Conservation (phyloP, 1,140 invertebrate species). For the Papilio glaucus region DNA sequence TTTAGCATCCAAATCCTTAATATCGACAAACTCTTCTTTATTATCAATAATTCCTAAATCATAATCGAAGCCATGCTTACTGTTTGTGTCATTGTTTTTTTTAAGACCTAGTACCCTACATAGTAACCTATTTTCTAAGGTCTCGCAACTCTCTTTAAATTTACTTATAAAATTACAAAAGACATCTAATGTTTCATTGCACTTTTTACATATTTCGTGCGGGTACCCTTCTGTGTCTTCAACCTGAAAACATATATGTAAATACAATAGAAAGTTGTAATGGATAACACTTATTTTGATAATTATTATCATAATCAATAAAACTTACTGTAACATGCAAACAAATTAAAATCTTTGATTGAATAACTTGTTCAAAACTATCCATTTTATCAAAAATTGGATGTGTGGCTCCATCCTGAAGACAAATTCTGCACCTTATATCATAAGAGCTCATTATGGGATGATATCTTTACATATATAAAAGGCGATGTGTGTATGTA, state of each 20-base stretch:
- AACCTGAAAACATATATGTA: slow-evolving; percentile 57
- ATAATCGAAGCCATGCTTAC: slow-evolving; percentile 43
- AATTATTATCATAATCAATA: slow-evolving; percentile 11
- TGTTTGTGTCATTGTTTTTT: slow-evolving; percentile 53
- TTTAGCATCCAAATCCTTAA: slow-evolving; percentile 23
- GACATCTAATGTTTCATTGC: slow-evolving; percentile 57
- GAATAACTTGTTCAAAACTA: slow-evolving; percentile 44
- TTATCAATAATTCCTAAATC: slow-evolving; percentile 52
- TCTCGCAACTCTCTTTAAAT: slow-evolving; percentile 62
- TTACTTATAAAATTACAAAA: slow-evolving; percentile 64
- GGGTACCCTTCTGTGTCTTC: slow-evolving; percentile 69
- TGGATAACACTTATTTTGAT: neutral
- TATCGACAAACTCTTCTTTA: slow-evolving; percentile 52
- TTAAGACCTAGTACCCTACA: no score
- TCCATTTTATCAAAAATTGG: slow-evolving; percentile 62
- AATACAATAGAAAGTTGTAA: slow-evolving; percentile 19
- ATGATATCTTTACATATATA: no score
- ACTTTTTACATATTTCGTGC: slow-evolving; percentile 62
- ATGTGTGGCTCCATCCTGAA: slow-evolving; percentile 58
- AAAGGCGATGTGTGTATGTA: no score
- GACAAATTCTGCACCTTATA: slow-evolving; percentile 63
- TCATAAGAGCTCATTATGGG: neutral
- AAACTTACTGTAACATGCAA: slow-evolving; percentile 62
- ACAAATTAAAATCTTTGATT: slow-evolving; percentile 57
- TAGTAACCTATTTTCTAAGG: slow-evolving; percentile 59